These are phyloP conservation scores for Cyprinodon variegatus DNA, from an alignment of 2,113 vertebrate species.

Conservation along the genomic window DNA sequence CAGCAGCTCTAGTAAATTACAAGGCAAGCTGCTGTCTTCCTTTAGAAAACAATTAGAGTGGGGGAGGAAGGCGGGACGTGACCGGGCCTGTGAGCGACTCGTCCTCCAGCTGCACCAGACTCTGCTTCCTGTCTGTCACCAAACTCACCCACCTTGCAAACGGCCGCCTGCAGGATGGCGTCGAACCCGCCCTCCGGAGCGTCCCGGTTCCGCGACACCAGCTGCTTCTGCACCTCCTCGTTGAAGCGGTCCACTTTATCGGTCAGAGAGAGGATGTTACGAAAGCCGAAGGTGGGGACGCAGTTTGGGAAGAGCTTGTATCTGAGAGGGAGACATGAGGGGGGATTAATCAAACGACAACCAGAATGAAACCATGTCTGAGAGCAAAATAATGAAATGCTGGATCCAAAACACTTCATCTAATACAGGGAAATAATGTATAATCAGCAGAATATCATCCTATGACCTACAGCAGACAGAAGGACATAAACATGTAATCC, in stretches of 20 bases:
- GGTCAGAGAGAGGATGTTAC: slow-evolving; percentile 92
- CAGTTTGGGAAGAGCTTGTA: slow-evolving; percentile 94
- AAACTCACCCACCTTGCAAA: slow-evolving; percentile 87
- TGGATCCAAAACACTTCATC: not conserved
- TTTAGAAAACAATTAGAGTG: slow-evolving; percentile 47
- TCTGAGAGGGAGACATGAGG: slow-evolving; percentile 63
- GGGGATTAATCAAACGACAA: not conserved
- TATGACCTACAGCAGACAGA: no score
- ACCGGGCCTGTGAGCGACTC: slow-evolving; percentile 26
- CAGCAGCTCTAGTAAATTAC: slow-evolving; percentile 57
- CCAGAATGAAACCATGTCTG: not conserved
- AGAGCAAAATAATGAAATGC: not conserved
- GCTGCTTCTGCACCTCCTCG: slow-evolving; percentile 93
- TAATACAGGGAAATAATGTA: not conserved
- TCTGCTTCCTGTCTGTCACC: slow-evolving; percentile 49
- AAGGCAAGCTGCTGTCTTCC: slow-evolving; percentile 50
- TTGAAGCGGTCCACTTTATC: slow-evolving; percentile 95
- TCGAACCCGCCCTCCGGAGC: slow-evolving; percentile 96
- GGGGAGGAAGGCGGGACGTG: slow-evolving; percentile 18
- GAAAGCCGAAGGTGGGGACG: slow-evolving; percentile 94
- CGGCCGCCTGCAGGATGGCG: slow-evolving; percentile 92
- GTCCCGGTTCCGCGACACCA: slow-evolving; percentile 94
- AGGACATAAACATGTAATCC: no score
- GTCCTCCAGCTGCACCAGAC: slow-evolving; percentile 60
- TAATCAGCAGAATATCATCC: no score